Conservation (phyloP, 2,113 vertebrate species). For the Maylandia zebra region DNA sequence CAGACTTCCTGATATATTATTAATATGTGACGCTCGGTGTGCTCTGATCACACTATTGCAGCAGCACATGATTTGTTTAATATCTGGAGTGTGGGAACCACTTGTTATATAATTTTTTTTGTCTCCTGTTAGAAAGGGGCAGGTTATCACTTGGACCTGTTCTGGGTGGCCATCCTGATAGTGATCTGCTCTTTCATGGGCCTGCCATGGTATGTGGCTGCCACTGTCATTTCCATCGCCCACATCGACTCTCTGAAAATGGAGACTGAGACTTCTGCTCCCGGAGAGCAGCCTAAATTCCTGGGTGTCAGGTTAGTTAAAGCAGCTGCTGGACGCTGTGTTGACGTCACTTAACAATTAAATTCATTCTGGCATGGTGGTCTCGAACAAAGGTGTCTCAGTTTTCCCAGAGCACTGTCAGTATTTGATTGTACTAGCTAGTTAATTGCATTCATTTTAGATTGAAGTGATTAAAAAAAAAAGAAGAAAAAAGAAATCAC, state of each 20-base stretch:
- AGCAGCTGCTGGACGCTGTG: not conserved
- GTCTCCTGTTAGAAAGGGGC: constrained; percentile 85
- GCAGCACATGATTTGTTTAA: not conserved
- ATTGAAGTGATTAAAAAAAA: not conserved
- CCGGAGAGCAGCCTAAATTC: constrained; percentile 94
- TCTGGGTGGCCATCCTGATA: constrained; percentile 92
- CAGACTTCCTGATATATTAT: not conserved
- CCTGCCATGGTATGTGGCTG: constrained; percentile 95
- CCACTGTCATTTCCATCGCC: constrained; percentile 97
- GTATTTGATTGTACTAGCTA: not conserved
- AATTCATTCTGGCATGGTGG: not conserved
- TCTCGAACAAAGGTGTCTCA: not conserved
- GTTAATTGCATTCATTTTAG: not conserved
- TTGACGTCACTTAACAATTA: not conserved
- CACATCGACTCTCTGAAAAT: constrained; percentile 98
- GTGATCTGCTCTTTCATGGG: constrained; percentile 94
- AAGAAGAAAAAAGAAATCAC: not conserved
- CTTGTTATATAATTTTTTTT: not conserved
- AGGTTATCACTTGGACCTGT: constrained; percentile 93
- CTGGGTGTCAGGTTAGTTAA: constrained; percentile 87
- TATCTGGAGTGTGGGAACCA: not conserved
- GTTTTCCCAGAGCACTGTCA: not conserved
- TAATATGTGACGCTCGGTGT: not conserved
- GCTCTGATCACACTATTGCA: not conserved
- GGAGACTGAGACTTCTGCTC: constrained; percentile 95